Evolutionary conservation across 2,113 vertebrate species (phyloP).

Genomic region (Uria lomvia): DNA sequence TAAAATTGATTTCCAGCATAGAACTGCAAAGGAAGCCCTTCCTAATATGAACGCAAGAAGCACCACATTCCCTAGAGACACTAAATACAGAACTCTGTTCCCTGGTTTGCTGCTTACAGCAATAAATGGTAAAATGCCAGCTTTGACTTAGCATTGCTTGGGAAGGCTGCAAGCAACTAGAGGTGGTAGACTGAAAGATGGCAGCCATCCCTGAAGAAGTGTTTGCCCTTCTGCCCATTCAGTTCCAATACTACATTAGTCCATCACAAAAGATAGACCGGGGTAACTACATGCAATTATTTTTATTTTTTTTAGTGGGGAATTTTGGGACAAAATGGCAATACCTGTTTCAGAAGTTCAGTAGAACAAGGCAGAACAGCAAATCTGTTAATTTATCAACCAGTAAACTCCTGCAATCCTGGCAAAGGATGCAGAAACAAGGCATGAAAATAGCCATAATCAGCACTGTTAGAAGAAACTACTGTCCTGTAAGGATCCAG

Average conservation of each 20-base stretch:
- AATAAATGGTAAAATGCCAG: neutral
- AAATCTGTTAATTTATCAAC: neutral
- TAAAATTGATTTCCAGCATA: neutral
- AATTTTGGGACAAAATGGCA: neutral
- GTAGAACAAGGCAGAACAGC: neutral
- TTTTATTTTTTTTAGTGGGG: neutral
- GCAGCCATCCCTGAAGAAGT: neutral
- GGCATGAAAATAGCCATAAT: neutral
- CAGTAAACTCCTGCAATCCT: neutral
- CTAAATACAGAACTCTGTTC: neutral
- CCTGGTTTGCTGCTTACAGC: neutral
- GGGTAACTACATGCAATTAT: neutral
- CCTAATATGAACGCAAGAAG: neutral
- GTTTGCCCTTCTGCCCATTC: neutral
- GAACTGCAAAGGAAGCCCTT: neutral
- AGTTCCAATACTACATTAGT: neutral
- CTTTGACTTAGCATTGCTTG: neutral
- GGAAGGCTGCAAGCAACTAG: neutral
- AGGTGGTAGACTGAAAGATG: neutral
- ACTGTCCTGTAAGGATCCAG: neutral
- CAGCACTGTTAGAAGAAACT: neutral
- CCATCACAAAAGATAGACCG: neutral
- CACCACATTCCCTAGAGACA: neutral
- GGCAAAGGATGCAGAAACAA: neutral
- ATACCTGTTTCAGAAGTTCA: neutral